Conservation (phyloP, 2,113 vertebrate genomes). For the Cyanistes caeruleus region DNA sequence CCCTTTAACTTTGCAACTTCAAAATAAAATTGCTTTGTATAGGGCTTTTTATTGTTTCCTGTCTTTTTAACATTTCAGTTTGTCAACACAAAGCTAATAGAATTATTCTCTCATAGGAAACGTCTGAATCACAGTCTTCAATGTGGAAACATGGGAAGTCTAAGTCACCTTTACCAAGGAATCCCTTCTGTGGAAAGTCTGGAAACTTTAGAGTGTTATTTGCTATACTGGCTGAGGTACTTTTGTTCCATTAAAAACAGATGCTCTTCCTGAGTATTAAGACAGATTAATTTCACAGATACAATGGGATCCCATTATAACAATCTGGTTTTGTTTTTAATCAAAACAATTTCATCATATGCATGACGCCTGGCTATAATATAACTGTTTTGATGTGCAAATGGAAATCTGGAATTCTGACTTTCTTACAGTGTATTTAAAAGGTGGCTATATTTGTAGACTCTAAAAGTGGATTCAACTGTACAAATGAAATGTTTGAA, state of each 20-base stretch:
- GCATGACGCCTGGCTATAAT: neutral
- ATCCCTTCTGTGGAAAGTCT: slow-evolving; percentile 22
- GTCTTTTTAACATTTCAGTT: neutral
- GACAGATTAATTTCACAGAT: slow-evolving; percentile 56
- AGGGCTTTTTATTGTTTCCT: neutral
- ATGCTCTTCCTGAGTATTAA: slow-evolving; percentile 39
- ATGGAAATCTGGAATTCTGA: slow-evolving; percentile 43
- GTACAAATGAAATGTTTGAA: slow-evolving; percentile 38
- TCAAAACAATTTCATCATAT: slow-evolving; percentile 27
- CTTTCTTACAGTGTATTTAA: slow-evolving; percentile 25
- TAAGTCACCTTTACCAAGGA: slow-evolving; percentile 43
- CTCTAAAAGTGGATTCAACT: slow-evolving; percentile 29
- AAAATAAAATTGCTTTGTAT: neutral
- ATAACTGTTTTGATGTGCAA: slow-evolving; percentile 50
- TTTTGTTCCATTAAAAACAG: slow-evolving; percentile 52
- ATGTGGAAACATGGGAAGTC: neutral
- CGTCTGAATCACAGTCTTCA: slow-evolving; percentile 9
- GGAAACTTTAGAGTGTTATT: neutral
- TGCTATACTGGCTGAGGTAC: slow-evolving; percentile 11
- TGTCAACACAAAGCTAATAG: neutral
- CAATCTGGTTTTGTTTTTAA: slow-evolving; percentile 60
- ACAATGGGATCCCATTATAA: slow-evolving; percentile 31
- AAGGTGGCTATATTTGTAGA: slow-evolving; percentile 45
- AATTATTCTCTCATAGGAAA: neutral
- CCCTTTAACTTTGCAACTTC: neutral